Conservation (phyloP, 2,113 vertebrate species). For the Python bivittatus region DNA sequence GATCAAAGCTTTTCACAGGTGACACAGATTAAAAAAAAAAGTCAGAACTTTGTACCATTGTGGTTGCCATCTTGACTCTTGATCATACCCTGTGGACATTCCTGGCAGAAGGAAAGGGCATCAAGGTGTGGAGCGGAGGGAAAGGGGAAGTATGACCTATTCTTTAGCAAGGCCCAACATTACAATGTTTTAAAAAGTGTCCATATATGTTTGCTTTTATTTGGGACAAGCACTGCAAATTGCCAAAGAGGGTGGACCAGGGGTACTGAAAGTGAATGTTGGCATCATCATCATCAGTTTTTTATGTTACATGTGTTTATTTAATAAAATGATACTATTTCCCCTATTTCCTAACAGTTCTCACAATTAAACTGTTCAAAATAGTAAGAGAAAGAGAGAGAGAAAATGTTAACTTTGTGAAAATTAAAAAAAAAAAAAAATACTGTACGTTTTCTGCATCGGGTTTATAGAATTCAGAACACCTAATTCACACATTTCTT, state of each 20-base stretch:
- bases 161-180: neutral
- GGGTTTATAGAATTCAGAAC: slow-evolving; percentile 53
- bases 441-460: neutral
- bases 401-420: slow-evolving; percentile 27
- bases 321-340: neutral
- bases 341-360: too few species aligned
- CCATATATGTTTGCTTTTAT: neutral
- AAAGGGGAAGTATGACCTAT: neutral
- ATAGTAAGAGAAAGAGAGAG: neutral
- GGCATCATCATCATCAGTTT: neutral
- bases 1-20: too few species aligned
- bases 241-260: neutral
- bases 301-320: neutral
- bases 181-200: too few species aligned
- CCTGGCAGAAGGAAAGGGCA: too few species aligned
- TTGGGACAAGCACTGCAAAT: neutral
- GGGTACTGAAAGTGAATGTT: neutral
- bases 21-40: too few species aligned
- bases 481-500: slow-evolving; percentile 53
- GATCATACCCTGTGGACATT: too few species aligned
- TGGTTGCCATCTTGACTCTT: too few species aligned
- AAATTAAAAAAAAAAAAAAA: slow-evolving; percentile 28
- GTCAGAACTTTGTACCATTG: too few species aligned
- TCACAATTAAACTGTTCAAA: too few species aligned
- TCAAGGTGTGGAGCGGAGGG: too few species aligned